Evolutionary conservation across 2,888 invertebrate species (phyloP).

Genomic region (Heliconius sara): DNA sequence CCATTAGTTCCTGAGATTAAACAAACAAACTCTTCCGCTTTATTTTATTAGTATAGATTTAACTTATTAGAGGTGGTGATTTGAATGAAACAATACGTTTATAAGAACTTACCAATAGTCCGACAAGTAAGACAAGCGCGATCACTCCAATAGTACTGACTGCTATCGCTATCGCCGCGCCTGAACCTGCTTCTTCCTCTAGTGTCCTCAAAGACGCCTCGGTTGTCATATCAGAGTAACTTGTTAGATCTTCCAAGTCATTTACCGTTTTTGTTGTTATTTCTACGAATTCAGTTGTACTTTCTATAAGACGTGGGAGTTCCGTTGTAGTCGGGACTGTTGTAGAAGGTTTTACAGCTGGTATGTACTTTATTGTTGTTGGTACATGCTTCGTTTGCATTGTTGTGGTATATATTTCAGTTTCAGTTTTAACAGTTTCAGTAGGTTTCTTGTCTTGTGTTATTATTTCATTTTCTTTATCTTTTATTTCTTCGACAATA

Average conservation of each 20-base stretch:
- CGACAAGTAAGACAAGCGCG: constrained; percentile 90
- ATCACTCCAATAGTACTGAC: constrained; percentile 92
- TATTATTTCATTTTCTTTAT: constrained; percentile 71
- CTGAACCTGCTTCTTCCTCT: constrained; percentile 80
- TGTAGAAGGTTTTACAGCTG: constrained; percentile 47
- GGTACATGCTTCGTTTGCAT: constrained; percentile 47
- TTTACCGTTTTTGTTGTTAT: constrained; percentile 60
- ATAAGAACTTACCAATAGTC: constrained; percentile 87
- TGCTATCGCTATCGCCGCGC: constrained; percentile 91
- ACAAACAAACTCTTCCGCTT: too few relatives aligned
- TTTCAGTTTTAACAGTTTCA: constrained; percentile 37
- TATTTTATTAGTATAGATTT: too few relatives aligned
- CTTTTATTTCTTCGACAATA: constrained; percentile 64
- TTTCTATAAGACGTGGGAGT: constrained; percentile 56
- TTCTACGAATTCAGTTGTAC: constrained; percentile 57
- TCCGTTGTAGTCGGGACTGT: constrained; percentile 50
- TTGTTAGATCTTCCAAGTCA: constrained; percentile 64
- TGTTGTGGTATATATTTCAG: constrained; percentile 45
- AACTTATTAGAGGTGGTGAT: too few relatives aligned
- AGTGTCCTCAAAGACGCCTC: constrained; percentile 63
- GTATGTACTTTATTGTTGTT: constrained; percentile 44
- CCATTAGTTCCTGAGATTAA: too few relatives aligned
- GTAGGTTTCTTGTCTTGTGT: constrained; percentile 54
- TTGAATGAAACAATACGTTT: background rate
- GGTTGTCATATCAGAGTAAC: constrained; percentile 66